A percentile compares a stretch with the other conserved stretches of the same genome.
These are phyloP conservation scores for Merops nubicus DNA, from an alignment of 2,113 vertebrate genomes.

Conservation along the genomic window DNA sequence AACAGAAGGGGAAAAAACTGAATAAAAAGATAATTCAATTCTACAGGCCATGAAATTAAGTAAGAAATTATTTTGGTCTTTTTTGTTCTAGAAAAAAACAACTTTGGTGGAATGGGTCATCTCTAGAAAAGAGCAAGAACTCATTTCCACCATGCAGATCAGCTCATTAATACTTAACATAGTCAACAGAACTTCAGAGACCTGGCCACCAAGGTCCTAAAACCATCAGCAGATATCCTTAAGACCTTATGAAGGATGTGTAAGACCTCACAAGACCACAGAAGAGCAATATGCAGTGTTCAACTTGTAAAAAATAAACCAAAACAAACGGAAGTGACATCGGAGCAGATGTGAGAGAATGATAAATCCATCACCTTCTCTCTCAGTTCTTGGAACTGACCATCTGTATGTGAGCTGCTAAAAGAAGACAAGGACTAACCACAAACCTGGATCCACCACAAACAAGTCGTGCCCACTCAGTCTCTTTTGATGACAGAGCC, in stretches of 20 bases:
- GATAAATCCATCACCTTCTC: not conserved
- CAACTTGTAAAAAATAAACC: not conserved
- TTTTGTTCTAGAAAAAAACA: not conserved
- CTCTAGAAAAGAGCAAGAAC: not conserved
- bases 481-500: not conserved
- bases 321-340: not conserved
- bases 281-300: not conserved
- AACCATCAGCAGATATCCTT: not conserved
- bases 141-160: not conserved
- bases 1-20: not conserved
- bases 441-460: not conserved
- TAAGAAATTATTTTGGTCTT: not conserved
- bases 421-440: not conserved
- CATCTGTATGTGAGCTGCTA: not conserved
- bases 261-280: not conserved
- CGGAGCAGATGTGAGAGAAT: rapidly evolving
- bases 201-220: not conserved
- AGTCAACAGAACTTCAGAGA: not conserved
- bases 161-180: not conserved
- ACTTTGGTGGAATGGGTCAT: not conserved
- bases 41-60: not conserved
- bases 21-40: not conserved
- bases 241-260: not conserved
- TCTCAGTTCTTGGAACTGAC: not conserved
- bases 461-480: not conserved